These are phyloP conservation scores for Sisyra nigra DNA, from an alignment of 2,888 invertebrate species.

Conservation along the genomic window DNA sequence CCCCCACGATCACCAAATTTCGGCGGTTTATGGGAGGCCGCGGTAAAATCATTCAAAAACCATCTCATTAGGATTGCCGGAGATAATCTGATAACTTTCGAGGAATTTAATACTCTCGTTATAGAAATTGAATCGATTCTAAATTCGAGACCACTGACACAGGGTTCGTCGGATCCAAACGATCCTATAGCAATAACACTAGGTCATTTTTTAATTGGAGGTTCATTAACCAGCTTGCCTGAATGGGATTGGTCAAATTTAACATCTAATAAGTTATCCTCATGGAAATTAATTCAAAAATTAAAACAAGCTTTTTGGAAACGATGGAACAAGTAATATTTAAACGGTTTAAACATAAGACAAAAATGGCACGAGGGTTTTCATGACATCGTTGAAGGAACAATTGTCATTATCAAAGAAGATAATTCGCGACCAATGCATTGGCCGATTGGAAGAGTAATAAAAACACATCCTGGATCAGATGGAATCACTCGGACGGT, in stretches of 20 bases:
- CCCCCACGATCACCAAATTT: conserved; percentile 3
- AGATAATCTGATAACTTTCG: conserved; percentile 15
- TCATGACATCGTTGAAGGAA: too few relatives aligned
- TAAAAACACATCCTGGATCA: not conserved
- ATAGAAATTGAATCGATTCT: conserved; percentile 19
- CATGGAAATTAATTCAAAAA: conserved; percentile 16
- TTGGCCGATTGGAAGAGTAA: not conserved
- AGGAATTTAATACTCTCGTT: conserved; percentile 18
- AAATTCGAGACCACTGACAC: conserved; percentile 19
- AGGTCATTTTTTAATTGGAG: conserved; percentile 18
- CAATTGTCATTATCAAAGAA: not conserved
- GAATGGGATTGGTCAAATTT: conserved; percentile 12
- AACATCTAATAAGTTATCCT: conserved; percentile 12
- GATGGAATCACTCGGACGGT: too few relatives aligned
- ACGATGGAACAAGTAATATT: conserved; percentile 16
- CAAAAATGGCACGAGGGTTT: too few relatives aligned
- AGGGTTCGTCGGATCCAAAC: conserved; percentile 16
- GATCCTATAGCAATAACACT: conserved; percentile 16
- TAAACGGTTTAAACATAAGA: conserved; percentile 16
- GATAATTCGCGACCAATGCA: not conserved
- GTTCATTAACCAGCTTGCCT: conserved; percentile 13
- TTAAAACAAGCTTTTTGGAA: conserved; percentile 16
- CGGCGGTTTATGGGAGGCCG: conserved; percentile 20
- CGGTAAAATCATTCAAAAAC: conserved; percentile 18
- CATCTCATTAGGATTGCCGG: conserved; percentile 17